Conservation (phyloP, 2,888 invertebrate species). For the Drosophila algonquin region DNA sequence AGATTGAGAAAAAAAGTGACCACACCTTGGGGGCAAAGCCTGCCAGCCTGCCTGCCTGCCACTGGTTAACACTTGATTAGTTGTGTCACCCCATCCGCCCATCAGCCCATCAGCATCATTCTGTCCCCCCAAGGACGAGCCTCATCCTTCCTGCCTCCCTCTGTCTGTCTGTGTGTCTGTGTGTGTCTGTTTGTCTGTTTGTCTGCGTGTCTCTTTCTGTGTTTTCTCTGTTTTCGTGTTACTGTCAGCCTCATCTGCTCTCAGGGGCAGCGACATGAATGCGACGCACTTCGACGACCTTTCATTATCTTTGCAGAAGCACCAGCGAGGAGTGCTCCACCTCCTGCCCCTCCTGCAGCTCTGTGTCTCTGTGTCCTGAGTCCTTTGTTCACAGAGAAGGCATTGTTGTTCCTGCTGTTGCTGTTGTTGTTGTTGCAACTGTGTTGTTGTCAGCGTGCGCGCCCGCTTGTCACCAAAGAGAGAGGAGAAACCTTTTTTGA, state of each 20-base stretch:
- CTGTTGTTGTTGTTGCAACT: constrained; percentile 5
- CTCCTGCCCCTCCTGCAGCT: neutral
- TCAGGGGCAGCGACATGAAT: constrained; percentile 52
- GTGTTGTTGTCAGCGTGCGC: constrained; percentile 35
- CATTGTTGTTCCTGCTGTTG: constrained; percentile 25
- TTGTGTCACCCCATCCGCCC: constrained; percentile 22
- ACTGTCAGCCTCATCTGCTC: constrained; percentile 43
- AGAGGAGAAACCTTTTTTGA: constrained; percentile 50
- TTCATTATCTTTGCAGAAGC: constrained; percentile 70
- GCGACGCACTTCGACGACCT: constrained; percentile 79
- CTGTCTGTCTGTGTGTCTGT: too few species aligned
- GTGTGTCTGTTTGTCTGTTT: neutral
- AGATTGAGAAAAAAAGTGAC: neutral
- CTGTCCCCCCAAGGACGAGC: constrained; percentile 41
- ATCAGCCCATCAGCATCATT: constrained; percentile 7
- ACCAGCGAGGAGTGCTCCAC: neutral
- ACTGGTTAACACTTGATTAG: constrained; percentile 67
- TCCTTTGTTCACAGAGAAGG: constrained; percentile 43
- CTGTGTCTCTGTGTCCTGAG: constrained; percentile 20
- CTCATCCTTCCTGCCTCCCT: neutral
- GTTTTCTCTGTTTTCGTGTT: constrained; percentile 32
- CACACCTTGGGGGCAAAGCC: neutral
- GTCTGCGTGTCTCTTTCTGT: constrained; percentile 22
- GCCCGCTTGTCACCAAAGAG: neutral
- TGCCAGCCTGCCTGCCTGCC: neutral